These are phyloP conservation scores for Chamaea fasciata DNA, from an alignment of 2,113 vertebrate species.

Conservation along the genomic window DNA sequence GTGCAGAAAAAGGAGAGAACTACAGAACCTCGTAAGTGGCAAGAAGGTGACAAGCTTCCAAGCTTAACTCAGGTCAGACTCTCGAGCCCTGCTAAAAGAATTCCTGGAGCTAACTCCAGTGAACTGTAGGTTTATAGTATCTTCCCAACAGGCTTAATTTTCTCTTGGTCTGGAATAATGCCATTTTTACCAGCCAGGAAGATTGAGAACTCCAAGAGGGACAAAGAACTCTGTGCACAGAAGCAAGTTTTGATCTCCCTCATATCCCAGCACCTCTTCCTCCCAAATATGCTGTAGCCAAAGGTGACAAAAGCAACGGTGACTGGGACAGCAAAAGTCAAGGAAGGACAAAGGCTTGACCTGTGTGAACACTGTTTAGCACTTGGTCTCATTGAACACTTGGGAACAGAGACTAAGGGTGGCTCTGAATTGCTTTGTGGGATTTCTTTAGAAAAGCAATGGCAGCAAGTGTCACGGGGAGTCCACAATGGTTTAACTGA, in stretches of 20 bases:
- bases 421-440: not conserved
- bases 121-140: not conserved
- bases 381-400: not conserved
- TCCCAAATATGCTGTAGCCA: rapidly evolving
- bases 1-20: not conserved
- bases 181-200: not conserved
- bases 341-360: not conserved
- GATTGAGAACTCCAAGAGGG: not conserved
- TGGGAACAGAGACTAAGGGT: not conserved
- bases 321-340: not conserved
- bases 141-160: not conserved
- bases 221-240: not conserved
- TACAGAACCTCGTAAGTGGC: not conserved
- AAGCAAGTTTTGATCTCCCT: not conserved
- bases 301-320: not conserved
- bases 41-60: not conserved
- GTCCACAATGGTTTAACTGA: not conserved
- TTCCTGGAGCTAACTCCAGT: not conserved
- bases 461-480: not conserved
- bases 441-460: not conserved
- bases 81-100: not conserved
- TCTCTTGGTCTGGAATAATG: not conserved
- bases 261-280: not conserved
- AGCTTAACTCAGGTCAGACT: not conserved
- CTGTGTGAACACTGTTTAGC: rapidly evolving